Percentiles rank a stretch among this genome's conserved stretches.
These are phyloP conservation scores for Fundulus diaphanus DNA, from an alignment of 2,797 vertebrate species.

Conservation along the genomic window DNA sequence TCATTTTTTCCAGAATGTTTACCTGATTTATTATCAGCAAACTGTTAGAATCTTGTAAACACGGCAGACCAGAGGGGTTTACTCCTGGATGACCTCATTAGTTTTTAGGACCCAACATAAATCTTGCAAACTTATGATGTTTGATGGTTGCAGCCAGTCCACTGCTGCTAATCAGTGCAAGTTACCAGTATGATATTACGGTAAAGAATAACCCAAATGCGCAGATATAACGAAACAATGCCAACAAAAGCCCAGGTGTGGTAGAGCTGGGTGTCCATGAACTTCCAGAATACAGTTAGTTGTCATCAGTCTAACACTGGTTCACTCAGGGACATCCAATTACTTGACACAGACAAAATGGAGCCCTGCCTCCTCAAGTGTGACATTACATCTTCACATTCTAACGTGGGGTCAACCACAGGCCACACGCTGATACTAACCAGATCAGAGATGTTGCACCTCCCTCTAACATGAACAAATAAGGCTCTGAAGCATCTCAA, in stretches of 20 bases:
- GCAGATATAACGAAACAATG: background rate
- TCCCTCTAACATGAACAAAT: constrained; percentile 81
- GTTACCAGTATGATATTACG: background rate
- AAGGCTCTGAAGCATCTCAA: constrained; percentile 65
- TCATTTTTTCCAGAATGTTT: constrained; percentile 16
- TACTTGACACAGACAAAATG: background rate
- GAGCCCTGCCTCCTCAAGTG: background rate
- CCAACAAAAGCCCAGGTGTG: background rate
- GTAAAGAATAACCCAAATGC: constrained; percentile 8
- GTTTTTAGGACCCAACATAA: constrained; percentile 33
- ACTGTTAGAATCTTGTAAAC: constrained; percentile 35
- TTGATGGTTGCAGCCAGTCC: constrained; percentile 18
- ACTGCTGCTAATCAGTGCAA: background rate
- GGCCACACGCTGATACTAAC: constrained; percentile 53
- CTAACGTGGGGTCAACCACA: constrained; percentile 17
- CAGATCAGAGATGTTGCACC: constrained; percentile 63
- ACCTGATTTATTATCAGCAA: constrained; percentile 51
- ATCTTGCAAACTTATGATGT: constrained; percentile 16
- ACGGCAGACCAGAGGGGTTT: constrained; percentile 21
- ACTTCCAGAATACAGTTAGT: background rate
- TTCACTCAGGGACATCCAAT: background rate
- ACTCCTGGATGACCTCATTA: constrained; percentile 36
- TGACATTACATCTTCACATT: constrained; percentile 14
- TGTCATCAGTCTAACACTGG: background rate
- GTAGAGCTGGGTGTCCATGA: background rate